These are phyloP conservation scores for Chouioia cunea DNA, from an alignment of 2,888 invertebrate genomes.

Conservation along the genomic window DNA sequence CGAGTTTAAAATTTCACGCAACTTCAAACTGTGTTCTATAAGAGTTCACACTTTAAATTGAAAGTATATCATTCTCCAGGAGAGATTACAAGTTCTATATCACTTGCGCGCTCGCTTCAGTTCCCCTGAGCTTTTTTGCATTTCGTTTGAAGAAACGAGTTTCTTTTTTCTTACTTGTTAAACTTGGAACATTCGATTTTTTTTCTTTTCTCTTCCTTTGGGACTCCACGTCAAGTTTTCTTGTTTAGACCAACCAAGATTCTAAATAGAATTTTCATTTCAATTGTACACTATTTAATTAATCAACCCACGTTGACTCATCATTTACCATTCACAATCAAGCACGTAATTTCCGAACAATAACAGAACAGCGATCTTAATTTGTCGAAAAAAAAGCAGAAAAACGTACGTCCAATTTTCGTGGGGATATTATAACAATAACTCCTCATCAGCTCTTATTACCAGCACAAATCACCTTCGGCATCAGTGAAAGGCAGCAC, in stretches of 20 bases:
- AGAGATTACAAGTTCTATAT: slow-evolving; percentile 35
- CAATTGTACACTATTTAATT: too few species aligned
- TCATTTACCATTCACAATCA: too few species aligned
- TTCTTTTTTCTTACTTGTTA: neutral
- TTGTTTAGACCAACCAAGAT: neutral
- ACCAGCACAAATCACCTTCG: neutral
- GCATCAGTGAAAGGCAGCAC: slow-evolving; percentile 6
- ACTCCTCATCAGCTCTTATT: too few species aligned
- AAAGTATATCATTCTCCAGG: slow-evolving; percentile 18
- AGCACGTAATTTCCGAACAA: too few species aligned
- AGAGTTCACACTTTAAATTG: slow-evolving; percentile 6
- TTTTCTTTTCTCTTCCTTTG: slow-evolving; percentile 7
- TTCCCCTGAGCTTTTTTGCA: slow-evolving; percentile 43
- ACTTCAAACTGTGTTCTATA: too few species aligned
- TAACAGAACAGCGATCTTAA: too few species aligned
- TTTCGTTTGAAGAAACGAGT: slow-evolving; percentile 44
- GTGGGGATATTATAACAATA: neutral
- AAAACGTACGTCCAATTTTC: neutral
- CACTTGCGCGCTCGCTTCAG: slow-evolving; percentile 44
- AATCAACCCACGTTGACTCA: too few species aligned
- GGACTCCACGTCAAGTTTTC: slow-evolving; percentile 25
- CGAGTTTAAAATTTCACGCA: too few species aligned
- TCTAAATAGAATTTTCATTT: too few species aligned
- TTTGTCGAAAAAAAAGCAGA: too few species aligned
- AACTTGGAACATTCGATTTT: slow-evolving; percentile 28